A percentile compares a stretch with the other conserved stretches of the same genome.
Evolutionary conservation across 2,113 vertebrate species (phyloP).

Genomic region (Aphyosemion australe): DNA sequence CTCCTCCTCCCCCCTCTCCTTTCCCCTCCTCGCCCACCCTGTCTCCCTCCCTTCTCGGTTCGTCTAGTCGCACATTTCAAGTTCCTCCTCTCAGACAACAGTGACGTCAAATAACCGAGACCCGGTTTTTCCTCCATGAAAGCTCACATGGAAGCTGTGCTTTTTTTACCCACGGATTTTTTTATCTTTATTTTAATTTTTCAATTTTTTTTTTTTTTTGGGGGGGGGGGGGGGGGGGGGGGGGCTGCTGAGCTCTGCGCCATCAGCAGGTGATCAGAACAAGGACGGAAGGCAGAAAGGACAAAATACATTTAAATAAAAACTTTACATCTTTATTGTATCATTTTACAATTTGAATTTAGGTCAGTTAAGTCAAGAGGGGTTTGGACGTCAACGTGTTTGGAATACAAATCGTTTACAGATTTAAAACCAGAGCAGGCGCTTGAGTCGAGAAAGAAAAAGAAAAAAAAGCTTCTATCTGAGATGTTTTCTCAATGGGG

Average conservation of each 20-base stretch:
- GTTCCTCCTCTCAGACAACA: slow-evolving; percentile 69
- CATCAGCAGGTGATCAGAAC: neutral
- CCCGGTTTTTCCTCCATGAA: slow-evolving; percentile 45
- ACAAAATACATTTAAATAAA: slow-evolving; percentile 2
- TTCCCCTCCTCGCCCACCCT: neutral
- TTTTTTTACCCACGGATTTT: slow-evolving; percentile 23
- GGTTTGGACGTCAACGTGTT: neutral
- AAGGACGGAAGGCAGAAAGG: too few species aligned
- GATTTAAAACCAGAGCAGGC: slow-evolving; percentile 24
- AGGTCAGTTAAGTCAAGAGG: neutral
- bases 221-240: neutral
- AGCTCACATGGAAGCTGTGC: slow-evolving; percentile 31
- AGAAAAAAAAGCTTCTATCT: slow-evolving; percentile 59
- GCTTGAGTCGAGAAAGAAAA: slow-evolving; percentile 29
- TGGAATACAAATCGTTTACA: slow-evolving; percentile 20
- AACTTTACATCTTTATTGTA: neutral
- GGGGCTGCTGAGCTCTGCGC: slow-evolving; percentile 6
- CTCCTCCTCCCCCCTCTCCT: neutral
- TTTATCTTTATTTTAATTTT: too few species aligned
- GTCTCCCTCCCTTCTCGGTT: slow-evolving; percentile 28
- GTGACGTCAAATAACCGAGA: slow-evolving; percentile 79
- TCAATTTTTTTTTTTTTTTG: too few species aligned
- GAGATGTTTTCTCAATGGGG: slow-evolving; percentile 64
- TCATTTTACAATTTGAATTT: neutral
- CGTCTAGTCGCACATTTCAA: slow-evolving; percentile 69